Percentiles rank a stretch among this genome's conserved stretches.
Evolutionary conservation across 2,113 vertebrate genomes (phyloP).

Genomic region (Pelmatolapia mariae): DNA sequence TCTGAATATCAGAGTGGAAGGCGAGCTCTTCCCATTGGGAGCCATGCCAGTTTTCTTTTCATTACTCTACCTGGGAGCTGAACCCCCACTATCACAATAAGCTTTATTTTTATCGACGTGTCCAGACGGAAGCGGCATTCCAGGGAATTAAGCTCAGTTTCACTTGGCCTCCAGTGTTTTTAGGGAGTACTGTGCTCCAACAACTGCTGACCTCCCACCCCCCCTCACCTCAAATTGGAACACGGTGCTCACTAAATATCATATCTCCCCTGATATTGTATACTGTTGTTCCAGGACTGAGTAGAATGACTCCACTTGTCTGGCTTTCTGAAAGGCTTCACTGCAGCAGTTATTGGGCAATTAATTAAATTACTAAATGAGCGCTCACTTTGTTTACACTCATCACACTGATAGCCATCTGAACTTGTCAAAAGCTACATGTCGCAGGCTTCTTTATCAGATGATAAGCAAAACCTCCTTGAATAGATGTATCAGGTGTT

Average conservation of each 20-base stretch:
- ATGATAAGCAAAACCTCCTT: slow-evolving; percentile 3
- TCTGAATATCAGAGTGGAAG: slow-evolving; percentile 28
- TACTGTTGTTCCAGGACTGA: neutral
- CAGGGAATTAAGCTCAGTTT: slow-evolving; percentile 74
- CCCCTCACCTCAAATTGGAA: neutral
- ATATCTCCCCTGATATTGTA: neutral
- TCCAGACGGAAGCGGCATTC: slow-evolving; percentile 70
- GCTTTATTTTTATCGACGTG: slow-evolving; percentile 69
- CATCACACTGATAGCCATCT: neutral
- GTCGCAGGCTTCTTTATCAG: slow-evolving; percentile 20
- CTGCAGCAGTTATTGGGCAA: neutral
- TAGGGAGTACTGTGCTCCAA: slow-evolving; percentile 43
- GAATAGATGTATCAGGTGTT: slow-evolving; percentile 11
- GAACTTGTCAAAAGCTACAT: slow-evolving; percentile 22
- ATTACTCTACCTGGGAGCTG: slow-evolving; percentile 58
- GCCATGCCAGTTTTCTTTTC: slow-evolving; percentile 63
- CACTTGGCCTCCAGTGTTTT: slow-evolving; percentile 69
- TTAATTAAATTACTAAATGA: neutral
- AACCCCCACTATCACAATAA: slow-evolving; percentile 69
- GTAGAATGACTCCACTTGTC: slow-evolving; percentile 19
- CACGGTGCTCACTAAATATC: neutral
- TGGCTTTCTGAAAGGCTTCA: neutral
- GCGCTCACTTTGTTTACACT: neutral
- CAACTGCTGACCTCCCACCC: neutral
- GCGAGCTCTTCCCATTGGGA: slow-evolving; percentile 53